These are phyloP conservation scores for Patella ulyssiponensis DNA, from an alignment of 2,888 invertebrate species.

Conservation along the genomic window DNA sequence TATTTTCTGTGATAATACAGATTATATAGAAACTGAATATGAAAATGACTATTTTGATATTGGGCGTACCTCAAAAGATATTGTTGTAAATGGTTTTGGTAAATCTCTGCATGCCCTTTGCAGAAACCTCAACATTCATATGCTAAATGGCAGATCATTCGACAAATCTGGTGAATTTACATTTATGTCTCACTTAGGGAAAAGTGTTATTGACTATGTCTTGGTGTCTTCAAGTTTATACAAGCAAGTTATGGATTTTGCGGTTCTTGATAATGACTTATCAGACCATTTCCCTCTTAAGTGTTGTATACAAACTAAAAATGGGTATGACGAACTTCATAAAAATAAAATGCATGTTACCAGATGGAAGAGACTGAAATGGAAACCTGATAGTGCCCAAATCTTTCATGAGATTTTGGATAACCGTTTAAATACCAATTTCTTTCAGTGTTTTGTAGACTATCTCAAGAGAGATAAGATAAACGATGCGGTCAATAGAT, in stretches of 20 bases:
- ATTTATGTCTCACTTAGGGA: neutral
- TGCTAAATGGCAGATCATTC: neutral
- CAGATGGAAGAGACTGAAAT: neutral
- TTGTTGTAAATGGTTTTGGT: neutral
- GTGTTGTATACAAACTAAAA: neutral
- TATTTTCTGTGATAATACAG: neutral
- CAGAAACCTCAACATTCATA: neutral
- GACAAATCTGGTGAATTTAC: neutral
- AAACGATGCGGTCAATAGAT: too few species aligned
- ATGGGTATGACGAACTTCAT: neutral
- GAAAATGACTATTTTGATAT: neutral
- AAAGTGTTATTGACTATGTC: neutral
- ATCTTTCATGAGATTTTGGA: neutral
- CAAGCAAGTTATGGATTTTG: neutral
- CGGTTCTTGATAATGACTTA: neutral
- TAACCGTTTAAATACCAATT: neutral
- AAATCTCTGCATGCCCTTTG: neutral
- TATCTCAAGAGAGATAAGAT: too few species aligned
- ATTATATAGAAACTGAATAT: neutral
- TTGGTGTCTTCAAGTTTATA: neutral
- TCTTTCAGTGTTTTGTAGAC: neutral
- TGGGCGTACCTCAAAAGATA: neutral
- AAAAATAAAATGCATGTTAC: neutral
- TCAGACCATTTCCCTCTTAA: neutral
- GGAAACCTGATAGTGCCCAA: neutral